Conservation (phyloP, 2,797 vertebrate genomes). For the Crenuchus spilurus region DNA sequence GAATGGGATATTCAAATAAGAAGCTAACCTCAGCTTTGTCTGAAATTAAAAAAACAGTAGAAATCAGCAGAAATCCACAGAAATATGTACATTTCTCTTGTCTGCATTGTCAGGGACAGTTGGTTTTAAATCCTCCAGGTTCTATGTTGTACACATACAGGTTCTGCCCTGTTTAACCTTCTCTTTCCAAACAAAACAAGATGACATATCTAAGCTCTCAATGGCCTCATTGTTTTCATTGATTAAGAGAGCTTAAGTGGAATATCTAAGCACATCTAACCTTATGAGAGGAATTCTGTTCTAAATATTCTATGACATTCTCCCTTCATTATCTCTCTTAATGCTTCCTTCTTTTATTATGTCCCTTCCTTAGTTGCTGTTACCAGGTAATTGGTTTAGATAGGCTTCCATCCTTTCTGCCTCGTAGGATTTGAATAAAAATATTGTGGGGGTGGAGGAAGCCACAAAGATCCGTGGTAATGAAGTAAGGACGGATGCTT, state of each 20-base stretch:
- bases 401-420: slow-evolving; percentile 6
- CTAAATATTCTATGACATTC: neutral
- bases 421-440: slow-evolving; percentile 8
- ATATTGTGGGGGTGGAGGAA: neutral
- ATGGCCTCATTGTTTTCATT: no score
- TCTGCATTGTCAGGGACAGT: no score
- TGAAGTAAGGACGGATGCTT: neutral
- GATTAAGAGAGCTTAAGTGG: neutral
- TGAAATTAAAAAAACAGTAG: no score
- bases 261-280: neutral
- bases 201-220: no score
- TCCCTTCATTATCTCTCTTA: neutral
- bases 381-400: slow-evolving; percentile 4
- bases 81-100: no score
- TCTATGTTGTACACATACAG: no score
- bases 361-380: neutral
- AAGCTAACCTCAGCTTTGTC: no score
- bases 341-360: neutral
- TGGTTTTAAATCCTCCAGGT: no score
- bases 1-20: no score
- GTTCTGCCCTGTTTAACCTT: no score
- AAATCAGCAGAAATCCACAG: no score
- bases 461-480: slow-evolving; percentile 1
- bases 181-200: no score
- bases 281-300: neutral